Evolutionary conservation across 2,113 vertebrate genomes (phyloP).

Genomic region (Scatophagus argus): DNA sequence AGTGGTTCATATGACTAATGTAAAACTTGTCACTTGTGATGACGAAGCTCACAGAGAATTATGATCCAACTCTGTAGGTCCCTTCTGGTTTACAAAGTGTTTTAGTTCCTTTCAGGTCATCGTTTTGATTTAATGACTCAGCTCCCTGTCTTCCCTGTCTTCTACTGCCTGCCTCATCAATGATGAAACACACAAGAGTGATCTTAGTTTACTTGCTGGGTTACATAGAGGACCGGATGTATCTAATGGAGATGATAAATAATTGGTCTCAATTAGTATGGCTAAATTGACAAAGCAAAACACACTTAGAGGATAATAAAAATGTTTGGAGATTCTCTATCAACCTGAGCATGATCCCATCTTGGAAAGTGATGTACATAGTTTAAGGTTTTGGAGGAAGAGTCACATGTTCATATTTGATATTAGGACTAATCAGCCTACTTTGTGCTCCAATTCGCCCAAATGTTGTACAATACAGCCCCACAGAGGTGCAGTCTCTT

Average conservation of each 20-base stretch:
- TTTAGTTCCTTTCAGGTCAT: background rate
- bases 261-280: background rate
- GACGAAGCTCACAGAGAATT: background rate
- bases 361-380: background rate
- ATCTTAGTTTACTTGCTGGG: background rate
- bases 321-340: background rate
- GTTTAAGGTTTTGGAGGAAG: background rate
- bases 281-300: background rate
- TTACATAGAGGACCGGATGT: background rate
- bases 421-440: slow-evolving; percentile 40
- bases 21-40: background rate
- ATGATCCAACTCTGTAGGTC: background rate
- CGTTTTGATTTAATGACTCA: no score
- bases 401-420: slow-evolving; percentile 17
- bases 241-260: background rate
- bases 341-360: background rate
- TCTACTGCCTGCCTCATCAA: background rate
- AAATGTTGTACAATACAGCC: slow-evolving; percentile 47
- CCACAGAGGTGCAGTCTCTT: slow-evolving; percentile 48
- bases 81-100: background rate
- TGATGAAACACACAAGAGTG: background rate
- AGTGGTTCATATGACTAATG: background rate
- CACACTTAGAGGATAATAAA: background rate
- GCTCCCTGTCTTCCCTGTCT: no score
- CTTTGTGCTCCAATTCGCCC: slow-evolving; percentile 66